Percentiles rank a stretch among this genome's conserved stretches.
Evolutionary conservation across 2,888 invertebrate genomes (phyloP).

Genomic region (Brachynemurus nebulosus): DNA sequence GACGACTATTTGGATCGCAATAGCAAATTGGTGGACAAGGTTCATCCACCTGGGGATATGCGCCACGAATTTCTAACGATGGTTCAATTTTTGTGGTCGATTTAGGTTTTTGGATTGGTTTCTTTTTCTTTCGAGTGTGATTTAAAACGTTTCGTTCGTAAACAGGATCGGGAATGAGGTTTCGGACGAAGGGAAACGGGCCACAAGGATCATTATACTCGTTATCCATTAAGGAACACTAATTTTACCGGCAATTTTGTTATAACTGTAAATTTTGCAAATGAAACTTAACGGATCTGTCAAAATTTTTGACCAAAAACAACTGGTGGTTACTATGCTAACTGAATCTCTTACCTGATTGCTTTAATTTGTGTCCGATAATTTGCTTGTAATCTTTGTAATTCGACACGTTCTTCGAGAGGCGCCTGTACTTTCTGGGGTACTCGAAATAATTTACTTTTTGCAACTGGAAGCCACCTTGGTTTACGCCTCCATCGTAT

Average conservation of each 20-base stretch:
- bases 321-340: not conserved
- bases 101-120: too few species aligned
- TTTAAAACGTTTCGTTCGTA: too few species aligned
- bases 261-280: too few species aligned
- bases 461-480: constrained; percentile 65
- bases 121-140: too few species aligned
- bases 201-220: too few species aligned
- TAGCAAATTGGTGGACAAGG: too few species aligned
- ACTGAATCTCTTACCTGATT: constrained; percentile 20
- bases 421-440: constrained; percentile 44
- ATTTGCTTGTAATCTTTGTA: constrained; percentile 51
- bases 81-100: not conserved
- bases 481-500: constrained; percentile 58
- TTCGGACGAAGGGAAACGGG: too few species aligned
- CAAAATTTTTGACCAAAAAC: not conserved
- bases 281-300: too few species aligned
- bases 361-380: constrained; percentile 45
- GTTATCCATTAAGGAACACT: too few species aligned
- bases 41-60: not conserved
- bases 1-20: too few species aligned
- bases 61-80: not conserved
- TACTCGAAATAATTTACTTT: constrained; percentile 61
- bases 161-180: too few species aligned
- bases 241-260: too few species aligned
- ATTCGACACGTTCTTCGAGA: constrained; percentile 48